Base-by-base conservation (phyloP, 2,888 invertebrate genomes). In the Deilephila porcellus region DNA sequence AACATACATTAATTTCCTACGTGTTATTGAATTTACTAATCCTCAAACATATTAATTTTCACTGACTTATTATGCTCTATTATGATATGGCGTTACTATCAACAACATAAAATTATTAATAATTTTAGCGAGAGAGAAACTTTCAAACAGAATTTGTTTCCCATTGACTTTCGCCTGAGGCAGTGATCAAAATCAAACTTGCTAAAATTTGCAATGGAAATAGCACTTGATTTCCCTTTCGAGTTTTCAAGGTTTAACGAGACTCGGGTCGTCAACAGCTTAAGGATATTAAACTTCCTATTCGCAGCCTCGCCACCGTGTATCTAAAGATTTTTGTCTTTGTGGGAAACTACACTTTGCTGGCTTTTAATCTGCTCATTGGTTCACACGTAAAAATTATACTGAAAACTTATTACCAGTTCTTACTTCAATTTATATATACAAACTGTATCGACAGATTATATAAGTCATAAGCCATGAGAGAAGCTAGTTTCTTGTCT, bases 141-240 rank as follows among this genome's bases (percentile, higher is more conserved):
- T 74, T 70, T 76, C 73, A 75, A 74, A 75, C 75, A 82, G 79
- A 82, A 79, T 83, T 83, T 86, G 86, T 86, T 85, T 82, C 82
- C 81, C 84, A 79, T 83, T 82, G 85, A 80, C 82, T 82, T 82
- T 77, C 80, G 81, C 82, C 82, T 84, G 76, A 84, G 88, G 87
- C 83, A 86, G 83, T 89, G 86, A 89, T 90, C 89, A 86, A 88
- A 89, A 89, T 87, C 87, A 88, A 90, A 90, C 87, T 88, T 88
- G 83, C 79, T 80, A 82, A 82, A 88, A 87, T 88, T 89, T 88
- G 87, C 88, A 88, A 88, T 87, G 88, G 88, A 85, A 91, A 91
- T 91, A 85, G 85, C 85, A 89, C 91, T 91, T 90, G 91, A 90
- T 90, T 90, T 89, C 85, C 86, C 86, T 87, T 90, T 89, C 87